Percentiles rank a stretch among this genome's conserved stretches.
These are phyloP conservation scores for Melanostoma mellinum DNA, from an alignment of 2,888 invertebrate species.

Conservation along the genomic window DNA sequence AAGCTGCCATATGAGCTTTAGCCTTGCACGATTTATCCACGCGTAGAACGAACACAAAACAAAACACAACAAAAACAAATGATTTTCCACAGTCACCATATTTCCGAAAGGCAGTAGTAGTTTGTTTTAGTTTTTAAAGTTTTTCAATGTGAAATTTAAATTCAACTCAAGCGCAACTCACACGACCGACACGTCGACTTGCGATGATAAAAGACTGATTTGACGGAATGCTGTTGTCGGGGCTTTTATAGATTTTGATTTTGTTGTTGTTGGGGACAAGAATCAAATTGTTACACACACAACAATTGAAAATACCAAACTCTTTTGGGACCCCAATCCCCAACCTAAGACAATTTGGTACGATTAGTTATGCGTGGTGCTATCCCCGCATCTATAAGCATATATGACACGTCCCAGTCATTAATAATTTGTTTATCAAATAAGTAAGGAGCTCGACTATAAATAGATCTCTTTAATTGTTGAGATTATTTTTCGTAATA, in stretches of 20 bases:
- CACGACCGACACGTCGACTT: slow-evolving; percentile 14
- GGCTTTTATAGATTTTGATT: slow-evolving; percentile 61
- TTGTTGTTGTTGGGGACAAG: not conserved
- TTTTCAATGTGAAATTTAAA: not conserved
- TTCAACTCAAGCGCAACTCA: not conserved
- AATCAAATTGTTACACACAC: slow-evolving; percentile 9
- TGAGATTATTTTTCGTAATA: slow-evolving; percentile 2
- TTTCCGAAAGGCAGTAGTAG: not conserved
- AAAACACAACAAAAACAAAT: slow-evolving; percentile 39
- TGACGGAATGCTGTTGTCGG: slow-evolving; percentile 31
- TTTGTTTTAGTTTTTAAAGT: no score
- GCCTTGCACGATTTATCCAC: slow-evolving; percentile 56
- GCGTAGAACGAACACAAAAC: slow-evolving; percentile 36
- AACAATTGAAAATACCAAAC: not conserved
- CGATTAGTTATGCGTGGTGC: slow-evolving; percentile 43
- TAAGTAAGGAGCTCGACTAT: slow-evolving; percentile 51
- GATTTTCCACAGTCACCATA: slow-evolving; percentile 53
- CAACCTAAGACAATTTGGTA: slow-evolving; percentile 60
- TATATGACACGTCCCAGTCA: slow-evolving; percentile 61
- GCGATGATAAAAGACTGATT: slow-evolving; percentile 38
- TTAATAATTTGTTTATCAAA: slow-evolving; percentile 29
- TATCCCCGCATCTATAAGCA: slow-evolving; percentile 9
- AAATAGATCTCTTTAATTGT: slow-evolving; percentile 35
- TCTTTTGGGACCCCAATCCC: slow-evolving; percentile 24
- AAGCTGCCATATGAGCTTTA: slow-evolving; percentile 78